Conservation (phyloP, 2,888 invertebrate genomes). For the Axea sp. region DNA sequence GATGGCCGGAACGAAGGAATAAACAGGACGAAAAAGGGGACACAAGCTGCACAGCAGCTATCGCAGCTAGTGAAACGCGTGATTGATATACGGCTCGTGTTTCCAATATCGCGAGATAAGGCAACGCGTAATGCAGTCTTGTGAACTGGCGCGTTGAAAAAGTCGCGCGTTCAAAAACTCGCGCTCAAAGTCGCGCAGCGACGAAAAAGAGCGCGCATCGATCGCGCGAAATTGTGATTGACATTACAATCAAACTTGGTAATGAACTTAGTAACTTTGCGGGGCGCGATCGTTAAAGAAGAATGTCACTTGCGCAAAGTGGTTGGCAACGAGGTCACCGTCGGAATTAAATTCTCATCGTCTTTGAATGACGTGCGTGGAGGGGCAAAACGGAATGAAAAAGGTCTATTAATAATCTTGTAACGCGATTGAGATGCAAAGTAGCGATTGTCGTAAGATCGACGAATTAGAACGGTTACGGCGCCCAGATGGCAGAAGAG, state of each 20-base stretch:
- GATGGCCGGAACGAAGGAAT: constrained; percentile 37
- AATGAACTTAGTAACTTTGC: constrained; percentile 59
- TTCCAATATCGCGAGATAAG: constrained; percentile 32
- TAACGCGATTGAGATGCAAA: constrained; percentile 14
- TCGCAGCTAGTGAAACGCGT: constrained; percentile 29
- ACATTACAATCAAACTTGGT: constrained; percentile 62
- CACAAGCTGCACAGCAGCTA: constrained; percentile 6
- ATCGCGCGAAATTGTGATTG: constrained; percentile 51
- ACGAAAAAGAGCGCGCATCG: constrained; percentile 35
- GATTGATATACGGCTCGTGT: constrained; percentile 36
- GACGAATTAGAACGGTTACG: constrained; percentile 2
- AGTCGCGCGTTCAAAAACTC: constrained; percentile 7
- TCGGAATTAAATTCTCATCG: constrained; percentile 33
- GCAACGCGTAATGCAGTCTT: neutral
- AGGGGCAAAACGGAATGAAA: neutral
- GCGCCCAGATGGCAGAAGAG: neutral
- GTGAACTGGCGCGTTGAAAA: neutral
- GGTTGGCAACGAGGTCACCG: constrained; percentile 25
- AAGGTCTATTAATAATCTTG: too few species aligned
- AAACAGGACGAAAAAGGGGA: constrained; percentile 11
- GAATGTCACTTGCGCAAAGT: constrained; percentile 30
- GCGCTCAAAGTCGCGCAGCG: too few species aligned
- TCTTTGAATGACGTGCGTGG: neutral
- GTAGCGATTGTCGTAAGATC: constrained; percentile 4
- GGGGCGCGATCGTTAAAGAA: constrained; percentile 33